phyloP scores from a whole-genome alignment of 2,797 vertebrate species.

The Sebastiscus tertius region DNA sequence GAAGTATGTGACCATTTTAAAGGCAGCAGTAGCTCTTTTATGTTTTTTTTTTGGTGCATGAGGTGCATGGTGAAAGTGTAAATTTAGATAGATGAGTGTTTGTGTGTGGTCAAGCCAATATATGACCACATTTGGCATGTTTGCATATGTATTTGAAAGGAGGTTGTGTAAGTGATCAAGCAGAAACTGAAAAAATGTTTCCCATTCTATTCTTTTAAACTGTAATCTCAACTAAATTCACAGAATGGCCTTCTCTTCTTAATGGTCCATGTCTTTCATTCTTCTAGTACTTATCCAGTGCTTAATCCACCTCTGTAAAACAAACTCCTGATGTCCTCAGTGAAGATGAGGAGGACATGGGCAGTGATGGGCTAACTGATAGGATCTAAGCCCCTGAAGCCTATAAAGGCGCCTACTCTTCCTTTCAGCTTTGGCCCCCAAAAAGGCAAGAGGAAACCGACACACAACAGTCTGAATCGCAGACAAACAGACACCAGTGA shows the following conservation, averaged over 20 bases:
- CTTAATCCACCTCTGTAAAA: conserved; percentile 50
- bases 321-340: conserved; percentile 35
- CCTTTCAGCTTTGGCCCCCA: conserved; percentile 47
- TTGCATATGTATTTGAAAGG: conserved; percentile 3
- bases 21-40: conserved; percentile 3
- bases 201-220: neutral
- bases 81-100: conserved; percentile 1
- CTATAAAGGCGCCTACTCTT: conserved; percentile 60
- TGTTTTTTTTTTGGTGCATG: neutral
- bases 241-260: neutral
- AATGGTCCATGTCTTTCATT: neutral
- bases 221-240: neutral
- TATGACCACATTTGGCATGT: neutral
- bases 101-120: conserved; percentile 7
- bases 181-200: conserved; percentile 22
- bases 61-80: neutral
- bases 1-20: conserved; percentile 16
- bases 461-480: conserved; percentile 73
- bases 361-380: conserved; percentile 64
- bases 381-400: conserved; percentile 55
- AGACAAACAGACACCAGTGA: conserved; percentile 81
- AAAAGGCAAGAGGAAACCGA: conserved; percentile 78
- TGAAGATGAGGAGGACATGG: conserved; percentile 40
- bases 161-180: neutral
- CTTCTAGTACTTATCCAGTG: neutral